Percentiles rank a stretch among this genome's conserved stretches.
phyloP scores from a whole-genome alignment of 2,797 vertebrate genomes.

The Poeciliopsis turneri region DNA sequence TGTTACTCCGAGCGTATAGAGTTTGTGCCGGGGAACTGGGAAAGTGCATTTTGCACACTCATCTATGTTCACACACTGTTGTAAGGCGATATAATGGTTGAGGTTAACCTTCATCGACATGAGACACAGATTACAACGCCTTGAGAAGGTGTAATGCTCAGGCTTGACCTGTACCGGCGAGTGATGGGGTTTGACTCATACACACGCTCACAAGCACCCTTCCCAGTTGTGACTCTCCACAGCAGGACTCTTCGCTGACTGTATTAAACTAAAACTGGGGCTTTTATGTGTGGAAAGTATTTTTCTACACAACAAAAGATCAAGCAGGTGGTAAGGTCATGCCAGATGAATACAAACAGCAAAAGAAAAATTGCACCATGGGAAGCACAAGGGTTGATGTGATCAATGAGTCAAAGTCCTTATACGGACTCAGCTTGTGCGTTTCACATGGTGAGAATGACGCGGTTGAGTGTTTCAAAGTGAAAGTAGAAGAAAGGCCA shows the following conservation, averaged over 20 bases:
- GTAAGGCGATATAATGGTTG: slow-evolving; percentile 33
- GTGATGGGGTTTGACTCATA: slow-evolving; percentile 15
- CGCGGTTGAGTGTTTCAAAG: slow-evolving; percentile 47
- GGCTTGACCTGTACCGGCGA: slow-evolving; percentile 44
- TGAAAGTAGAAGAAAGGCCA: slow-evolving; percentile 37
- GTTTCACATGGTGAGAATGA: slow-evolving; percentile 49
- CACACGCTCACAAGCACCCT: background rate
- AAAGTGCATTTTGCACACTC: slow-evolving; percentile 17
- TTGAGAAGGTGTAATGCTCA: slow-evolving; percentile 35
- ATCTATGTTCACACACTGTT: slow-evolving; percentile 13
- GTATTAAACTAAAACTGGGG: background rate
- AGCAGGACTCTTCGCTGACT: background rate
- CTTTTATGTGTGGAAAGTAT: slow-evolving; percentile 1
- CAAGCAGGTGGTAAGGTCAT: slow-evolving; percentile 10
- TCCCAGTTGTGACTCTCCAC: background rate
- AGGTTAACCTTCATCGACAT: slow-evolving; percentile 63
- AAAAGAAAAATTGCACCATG: slow-evolving; percentile 21
- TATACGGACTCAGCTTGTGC: slow-evolving; percentile 41
- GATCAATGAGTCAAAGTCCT: slow-evolving; percentile 60
- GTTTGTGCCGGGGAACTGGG: slow-evolving; percentile 20
- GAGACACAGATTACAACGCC: slow-evolving; percentile 52
- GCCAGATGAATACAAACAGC: slow-evolving; percentile 20
- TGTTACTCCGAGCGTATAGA: slow-evolving; percentile 22
- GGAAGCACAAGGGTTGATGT: slow-evolving; percentile 16
- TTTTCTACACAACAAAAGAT: slow-evolving; percentile 10